Evolutionary conservation across 53 echinoderm and acorn worm species (phyloP).

Genomic region (Glandiceps talaboti): DNA sequence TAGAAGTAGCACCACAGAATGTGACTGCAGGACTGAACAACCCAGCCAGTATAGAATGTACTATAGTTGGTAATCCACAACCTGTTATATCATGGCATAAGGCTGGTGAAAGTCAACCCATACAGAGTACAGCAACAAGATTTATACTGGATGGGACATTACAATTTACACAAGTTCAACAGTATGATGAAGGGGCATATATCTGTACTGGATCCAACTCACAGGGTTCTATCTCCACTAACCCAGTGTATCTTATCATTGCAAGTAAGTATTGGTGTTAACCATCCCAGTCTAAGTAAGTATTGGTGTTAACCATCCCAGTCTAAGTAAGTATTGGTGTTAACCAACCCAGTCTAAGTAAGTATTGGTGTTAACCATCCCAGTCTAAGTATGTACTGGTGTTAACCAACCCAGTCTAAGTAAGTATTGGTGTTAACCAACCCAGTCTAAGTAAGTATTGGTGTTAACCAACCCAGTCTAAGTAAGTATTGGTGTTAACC

Average conservation of each 20-base stretch:
- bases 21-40: constrained; percentile 37
- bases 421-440: no score
- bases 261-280: constrained; percentile 90
- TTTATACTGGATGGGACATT: constrained; percentile 39
- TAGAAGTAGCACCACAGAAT: constrained; percentile 49
- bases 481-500: no score
- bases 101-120: constrained; percentile 17
- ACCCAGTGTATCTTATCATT: constrained; percentile 36
- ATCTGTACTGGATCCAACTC: constrained; percentile 63
- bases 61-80: constrained; percentile 69
- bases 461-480: no score
- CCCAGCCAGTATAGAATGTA: constrained; percentile 43
- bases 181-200: constrained; percentile 51
- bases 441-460: no score
- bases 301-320: no score
- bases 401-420: no score
- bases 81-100: constrained; percentile 56
- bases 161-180: constrained; percentile 27
- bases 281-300: no score
- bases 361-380: no score
- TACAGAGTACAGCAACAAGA: constrained; percentile 17
- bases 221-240: constrained; percentile 43
- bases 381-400: no score
- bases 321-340: no score
- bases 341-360: no score